A percentile compares a stretch with the other conserved stretches of the same genome.
Evolutionary conservation across 1,140 invertebrate genomes (phyloP).

Genomic region (Latrodectus geometricus): DNA sequence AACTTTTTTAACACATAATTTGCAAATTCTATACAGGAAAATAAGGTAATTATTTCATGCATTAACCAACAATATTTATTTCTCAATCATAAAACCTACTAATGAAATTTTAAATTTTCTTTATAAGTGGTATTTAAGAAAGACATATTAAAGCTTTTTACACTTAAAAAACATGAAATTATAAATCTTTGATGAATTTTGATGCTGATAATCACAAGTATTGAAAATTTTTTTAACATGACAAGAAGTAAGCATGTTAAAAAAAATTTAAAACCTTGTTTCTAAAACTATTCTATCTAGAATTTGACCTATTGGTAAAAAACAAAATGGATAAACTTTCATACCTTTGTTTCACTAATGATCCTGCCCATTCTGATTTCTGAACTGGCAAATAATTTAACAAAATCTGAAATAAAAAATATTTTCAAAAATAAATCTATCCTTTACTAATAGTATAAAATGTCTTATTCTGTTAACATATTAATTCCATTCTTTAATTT

Average conservation of each 20-base stretch:
- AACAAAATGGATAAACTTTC: neutral
- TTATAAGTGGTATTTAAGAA: too few relatives aligned
- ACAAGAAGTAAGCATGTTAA: neutral
- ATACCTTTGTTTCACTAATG: conserved; percentile 75
- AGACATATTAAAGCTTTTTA: too few relatives aligned
- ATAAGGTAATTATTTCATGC: too few relatives aligned
- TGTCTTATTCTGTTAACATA: neutral
- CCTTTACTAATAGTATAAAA: neutral
- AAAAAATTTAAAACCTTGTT: neutral
- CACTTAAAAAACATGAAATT: too few relatives aligned
- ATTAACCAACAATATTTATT: too few relatives aligned
- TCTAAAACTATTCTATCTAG: neutral
- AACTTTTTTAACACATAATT: too few relatives aligned
- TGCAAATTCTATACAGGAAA: too few relatives aligned
- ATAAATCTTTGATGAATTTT: neutral
- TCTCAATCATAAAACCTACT: too few relatives aligned
- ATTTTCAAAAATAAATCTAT: neutral
- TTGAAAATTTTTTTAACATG: neutral
- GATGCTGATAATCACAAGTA: neutral
- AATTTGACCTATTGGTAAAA: neutral
- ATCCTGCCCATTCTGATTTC: conserved; percentile 76
- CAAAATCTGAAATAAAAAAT: conserved; percentile 71
- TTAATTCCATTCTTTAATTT: neutral
- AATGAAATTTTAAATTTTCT: too few relatives aligned
- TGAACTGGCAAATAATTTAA: conserved; percentile 83